Evolutionary conservation across 1,140 invertebrate genomes (phyloP), one percentile per base, ranked within the genome.

Genomic region (Diploscapter pachys): DNA sequence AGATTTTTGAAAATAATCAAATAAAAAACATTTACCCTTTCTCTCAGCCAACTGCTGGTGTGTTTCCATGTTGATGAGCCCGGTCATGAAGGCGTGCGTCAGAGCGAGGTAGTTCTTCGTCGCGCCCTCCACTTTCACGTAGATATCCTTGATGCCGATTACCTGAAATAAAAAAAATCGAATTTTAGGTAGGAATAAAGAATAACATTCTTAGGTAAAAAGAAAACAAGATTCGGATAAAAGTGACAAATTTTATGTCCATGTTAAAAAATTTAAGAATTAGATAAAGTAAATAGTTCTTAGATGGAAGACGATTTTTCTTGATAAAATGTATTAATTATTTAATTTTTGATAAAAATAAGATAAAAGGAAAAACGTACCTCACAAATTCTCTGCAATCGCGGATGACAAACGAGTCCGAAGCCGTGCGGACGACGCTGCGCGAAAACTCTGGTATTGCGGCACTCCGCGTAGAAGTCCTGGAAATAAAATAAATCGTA

Each of bases 141-240:
- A 89, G 0, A 99, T 77, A 88, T 99, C 92, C 86, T 92, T 93
- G 79, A 99, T 98, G 8, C 96, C 96, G 81, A 96, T 92, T 53
- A 90, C 91, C 87, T 90, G 50, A 96, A 88, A 76, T 31, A 50
- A 70, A 69, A 72, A 9, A 59, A 74, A 6, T 75, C 5, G 13
- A 79, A n/a, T 4, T 3, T 3, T 74, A 31, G 31, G 31, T 31
- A 31, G 1, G 31, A 31, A 31, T 31, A 31, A 31, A 31, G 31
- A 31, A 31, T 31, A 31, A 31, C 1, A 31, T 31, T 31, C 31
- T 31, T 31, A 31, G 31, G 31, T 31, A 31, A 31, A 31, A 31
- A 31, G 31, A 31, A 31, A 31, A 31, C 31, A 31, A 31, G 1
- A 31, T 31, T 31, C n/a, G n/a, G 31, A 31, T 31, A 31, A 31